phyloP scores from a whole-genome alignment of 2,888 invertebrate species.

The Hemaris fuciformis region DNA sequence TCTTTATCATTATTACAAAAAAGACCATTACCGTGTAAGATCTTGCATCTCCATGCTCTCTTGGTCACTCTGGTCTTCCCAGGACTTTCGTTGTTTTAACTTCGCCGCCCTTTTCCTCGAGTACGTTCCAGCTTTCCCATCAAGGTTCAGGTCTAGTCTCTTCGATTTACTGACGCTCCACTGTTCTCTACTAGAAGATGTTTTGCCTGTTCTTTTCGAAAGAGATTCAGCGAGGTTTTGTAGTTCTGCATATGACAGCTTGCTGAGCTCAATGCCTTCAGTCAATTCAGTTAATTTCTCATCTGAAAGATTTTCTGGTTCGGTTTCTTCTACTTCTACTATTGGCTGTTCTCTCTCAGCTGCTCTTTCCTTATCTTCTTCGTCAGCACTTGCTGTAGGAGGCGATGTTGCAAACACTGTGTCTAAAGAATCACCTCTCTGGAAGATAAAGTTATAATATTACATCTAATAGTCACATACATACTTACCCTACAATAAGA shows the following conservation, averaged over 20 bases:
- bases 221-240: conserved; percentile 72
- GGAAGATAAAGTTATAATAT: conserved; percentile 30
- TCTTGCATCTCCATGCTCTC: conserved; percentile 86
- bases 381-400: conserved; percentile 63
- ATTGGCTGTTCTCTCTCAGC: conserved; percentile 27
- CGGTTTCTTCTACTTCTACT: conserved; percentile 30
- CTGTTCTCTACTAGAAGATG: conserved; percentile 71
- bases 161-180: conserved; percentile 71
- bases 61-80: conserved; percentile 87
- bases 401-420: conserved; percentile 85
- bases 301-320: conserved; percentile 58
- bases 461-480: too few species aligned
- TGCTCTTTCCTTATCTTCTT: conserved; percentile 47
- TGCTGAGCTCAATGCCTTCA: conserved; percentile 67
- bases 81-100: conserved; percentile 81
- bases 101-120: conserved; percentile 74
- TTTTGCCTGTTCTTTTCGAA: conserved; percentile 63
- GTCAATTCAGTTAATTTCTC: conserved; percentile 68
- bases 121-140: conserved; percentile 76
- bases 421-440: conserved; percentile 86
- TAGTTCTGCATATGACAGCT: conserved; percentile 67
- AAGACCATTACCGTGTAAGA: conserved; percentile 79
- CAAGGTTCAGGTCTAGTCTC: conserved; percentile 67
- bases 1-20: too few species aligned
- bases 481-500: too few species aligned